Base-by-base conservation (phyloP, 2,888 invertebrate genomes). In the Petrophora chlorosata region DNA sequence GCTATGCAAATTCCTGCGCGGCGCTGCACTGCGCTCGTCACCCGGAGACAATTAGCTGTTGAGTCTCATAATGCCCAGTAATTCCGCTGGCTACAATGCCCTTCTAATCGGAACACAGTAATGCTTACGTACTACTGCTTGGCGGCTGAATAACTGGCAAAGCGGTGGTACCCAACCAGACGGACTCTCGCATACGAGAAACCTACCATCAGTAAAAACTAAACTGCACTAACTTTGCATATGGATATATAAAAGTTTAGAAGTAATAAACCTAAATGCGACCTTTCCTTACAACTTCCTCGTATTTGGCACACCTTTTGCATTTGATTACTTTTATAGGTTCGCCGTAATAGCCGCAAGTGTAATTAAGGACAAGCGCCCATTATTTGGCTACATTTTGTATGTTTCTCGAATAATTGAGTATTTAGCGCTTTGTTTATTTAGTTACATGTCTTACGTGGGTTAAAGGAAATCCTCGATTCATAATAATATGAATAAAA, bases 281-380 rank as follows among this genome's bases (percentile, higher is more conserved):
- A 50, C 61, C 54, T 53, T 59, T 45, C 22, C 46, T 50, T 57
- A 34, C 41, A 33, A 29, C 59, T 56, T 43, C 44, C 29, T 12
- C 33, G 54, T 48, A 53, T 62, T 63, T 51, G 65, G 64, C 70
- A 59, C 72, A 69, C 74, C 69, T 60, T 47, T 59, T 62, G 61
- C 65, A 70, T 58, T 56, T 35, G 32, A 50, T 60, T 59, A 50
- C 34, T 55, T 50, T 47, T 38, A 48, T 52, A 53, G 61, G 61
- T 40, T 54, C 30, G 53, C 47, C 47, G 35, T 39, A 28, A 55
- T 69, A 51, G 59, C 58, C 52, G 48, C 28, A 5, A 36, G 29
- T 53, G 67, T 56, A 63, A 71, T 73, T 74, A 62, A 58, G 65
- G 61, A 32, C 52, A 56, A 50, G 33, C 40, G 7, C 5, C 9